Base-by-base conservation (phyloP, 1,140 invertebrate genomes). In the Calosoma granatense region DNA sequence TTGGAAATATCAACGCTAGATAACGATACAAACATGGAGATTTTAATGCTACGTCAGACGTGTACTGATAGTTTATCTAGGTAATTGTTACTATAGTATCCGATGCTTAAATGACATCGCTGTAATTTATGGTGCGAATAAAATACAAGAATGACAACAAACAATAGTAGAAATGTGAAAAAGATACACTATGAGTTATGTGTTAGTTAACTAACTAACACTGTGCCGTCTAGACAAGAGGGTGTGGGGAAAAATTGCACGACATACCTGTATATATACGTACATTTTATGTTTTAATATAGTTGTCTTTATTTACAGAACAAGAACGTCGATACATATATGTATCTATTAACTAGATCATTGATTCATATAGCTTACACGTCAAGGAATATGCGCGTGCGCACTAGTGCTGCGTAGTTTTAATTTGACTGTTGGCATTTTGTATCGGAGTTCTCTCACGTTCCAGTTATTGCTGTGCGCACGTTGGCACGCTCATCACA, bases 401-500 rank as follows among this genome's bases (percentile, higher is more conserved):
- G n/a, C n/a, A n/a, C n/a, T n/a, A n/a, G 26, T 14, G 6, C 4
- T 6, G 26, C 26, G 26, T 6, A 30, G 26, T 30, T 30, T 30
- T 26, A 51, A 26, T 57, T 51, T 26, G 43, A 52, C 22, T 57
- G 20, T 39, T 55, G 53, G 53, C 60, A 59, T 59, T 61, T 61
- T 15, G 26, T 53, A 56, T 41, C 22, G 59, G 26, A 30, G 26
- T 59, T 61, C 60, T 61, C 60, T 61, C 60, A 61, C 60, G 60
- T 61, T 61, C 60, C 26, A 61, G 57, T 59, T 61, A n/a, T n/a
- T n/a, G n/a, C n/a, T n/a, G n/a, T n/a, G n/a, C n/a, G n/a, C n/a
- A n/a, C n/a, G n/a, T n/a, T n/a, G n/a, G 57, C 54, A 41, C 26
- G 51, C 60, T 59, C 56, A 57, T 51, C 26, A 14, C 26, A 30